These are phyloP conservation scores for Oryzias celebensis DNA, from an alignment of 2,113 vertebrate genomes.

Conservation along the genomic window DNA sequence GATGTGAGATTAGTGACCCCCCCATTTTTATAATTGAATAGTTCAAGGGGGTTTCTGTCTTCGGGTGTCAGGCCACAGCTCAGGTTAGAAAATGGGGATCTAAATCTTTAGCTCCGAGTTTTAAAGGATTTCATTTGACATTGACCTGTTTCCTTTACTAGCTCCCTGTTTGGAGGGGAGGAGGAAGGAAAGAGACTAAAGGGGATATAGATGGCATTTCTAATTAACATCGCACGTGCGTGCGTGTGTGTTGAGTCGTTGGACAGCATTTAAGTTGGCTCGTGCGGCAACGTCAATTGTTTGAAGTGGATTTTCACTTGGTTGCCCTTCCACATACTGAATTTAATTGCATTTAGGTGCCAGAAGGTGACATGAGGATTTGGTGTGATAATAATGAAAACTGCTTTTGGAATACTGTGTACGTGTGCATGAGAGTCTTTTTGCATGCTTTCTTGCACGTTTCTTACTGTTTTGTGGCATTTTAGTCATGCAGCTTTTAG, in stretches of 20 bases:
- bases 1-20: neutral
- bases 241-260: slow-evolving; percentile 30
- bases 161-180: neutral
- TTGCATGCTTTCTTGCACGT: slow-evolving; percentile 11
- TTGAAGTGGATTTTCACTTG: slow-evolving; percentile 66
- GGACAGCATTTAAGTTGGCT: slow-evolving; percentile 61
- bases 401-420: slow-evolving; percentile 34
- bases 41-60: slow-evolving; percentile 36
- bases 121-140: slow-evolving; percentile 45
- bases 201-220: neutral
- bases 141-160: slow-evolving; percentile 41
- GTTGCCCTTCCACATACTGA: slow-evolving; percentile 63
- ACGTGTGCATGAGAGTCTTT: slow-evolving; percentile 1
- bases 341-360: slow-evolving; percentile 72
- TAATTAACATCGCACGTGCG: slow-evolving; percentile 2
- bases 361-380: slow-evolving; percentile 68
- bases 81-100: slow-evolving; percentile 27
- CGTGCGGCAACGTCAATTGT: slow-evolving; percentile 63
- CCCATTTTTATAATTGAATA: slow-evolving; percentile 47
- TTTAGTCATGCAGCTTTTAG: slow-evolving; percentile 46
- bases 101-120: slow-evolving; percentile 36
- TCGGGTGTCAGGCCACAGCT: slow-evolving; percentile 27
- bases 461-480: slow-evolving; percentile 20
- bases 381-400: slow-evolving; percentile 61
- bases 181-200: neutral